Conservation (phyloP, 2,113 vertebrate genomes). For the Nettapus auritus region DNA sequence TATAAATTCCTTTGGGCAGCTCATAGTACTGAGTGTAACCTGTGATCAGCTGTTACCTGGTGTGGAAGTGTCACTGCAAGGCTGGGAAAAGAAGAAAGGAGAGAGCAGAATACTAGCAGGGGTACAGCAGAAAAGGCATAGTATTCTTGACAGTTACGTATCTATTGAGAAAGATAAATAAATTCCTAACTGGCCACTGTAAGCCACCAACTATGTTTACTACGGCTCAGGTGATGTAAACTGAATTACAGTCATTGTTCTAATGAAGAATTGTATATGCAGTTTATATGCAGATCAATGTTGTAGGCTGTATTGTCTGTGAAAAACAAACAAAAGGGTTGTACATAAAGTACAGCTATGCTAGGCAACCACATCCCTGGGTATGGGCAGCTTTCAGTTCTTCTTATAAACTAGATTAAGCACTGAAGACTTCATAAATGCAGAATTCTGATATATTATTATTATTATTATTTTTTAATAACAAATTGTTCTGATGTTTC, state of each 20-base stretch:
- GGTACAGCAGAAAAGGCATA: background rate
- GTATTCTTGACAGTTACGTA: background rate
- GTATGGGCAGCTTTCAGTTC: background rate
- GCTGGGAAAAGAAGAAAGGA: background rate
- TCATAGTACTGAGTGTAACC: background rate
- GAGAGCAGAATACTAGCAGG: background rate
- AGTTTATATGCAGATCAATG: background rate
- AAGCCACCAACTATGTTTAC: background rate
- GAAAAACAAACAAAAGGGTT: background rate
- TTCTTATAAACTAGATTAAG: background rate
- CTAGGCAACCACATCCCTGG: background rate
- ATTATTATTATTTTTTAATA: background rate
- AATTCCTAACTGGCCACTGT: too few relatives aligned
- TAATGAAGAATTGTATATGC: background rate
- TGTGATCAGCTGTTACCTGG: background rate
- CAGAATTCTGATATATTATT: background rate
- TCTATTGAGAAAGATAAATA: background rate
- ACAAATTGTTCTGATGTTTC: background rate
- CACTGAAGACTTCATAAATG: background rate
- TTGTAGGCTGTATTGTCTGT: fast-evolving
- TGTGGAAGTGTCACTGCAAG: background rate
- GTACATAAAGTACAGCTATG: background rate
- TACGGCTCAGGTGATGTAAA: background rate
- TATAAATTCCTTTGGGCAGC: background rate
- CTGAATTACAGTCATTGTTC: background rate